Evolutionary conservation across 2,888 invertebrate genomes (phyloP), one percentile per base, ranked within the genome.

Genomic region (Leptinotarsa rubiginosa): DNA sequence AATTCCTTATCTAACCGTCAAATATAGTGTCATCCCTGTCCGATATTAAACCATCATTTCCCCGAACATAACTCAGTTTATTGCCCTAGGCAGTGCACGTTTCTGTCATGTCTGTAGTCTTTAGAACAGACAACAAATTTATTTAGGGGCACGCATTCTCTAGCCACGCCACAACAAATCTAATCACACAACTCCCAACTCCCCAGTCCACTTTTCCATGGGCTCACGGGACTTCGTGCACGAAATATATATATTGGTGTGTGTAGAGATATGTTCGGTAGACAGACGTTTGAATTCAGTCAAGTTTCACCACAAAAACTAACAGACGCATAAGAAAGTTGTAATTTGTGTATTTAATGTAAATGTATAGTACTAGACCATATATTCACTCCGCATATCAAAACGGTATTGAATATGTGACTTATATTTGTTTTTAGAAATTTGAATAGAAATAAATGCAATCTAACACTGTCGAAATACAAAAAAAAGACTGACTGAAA

Each of bases 141-240:
- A 78, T 77, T 84, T 83, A 81, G 75, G 76, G 70, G 76, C 78
- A 62, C 62, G 62, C 62, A 62, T 62, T 56, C 62, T 77, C 81
- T 76, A 77, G 77, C 79, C 78, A 76, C 73, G 77, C 83, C 82
- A 76, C 81, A 81, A 82, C 82, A 83, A 83, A 83, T 83, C 81
- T 81, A 83, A 83, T 83, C 82, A 82, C 77, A 73, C 73, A 74
- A 80, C 77, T 78, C 80, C 62, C 62, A 62, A 62, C 62, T 62
- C 62, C 62, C 62, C 25, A 25, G 79, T 78, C 80, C 79, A 76
- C 67, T 67, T 54, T 59, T 59, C 69, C 65, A 70, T 78, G 80
- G 78, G 78, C 77, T 78, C 78, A 81, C 80, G 81, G 77, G 78
- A 77, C 80, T 81, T 80, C 79, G 74, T 80, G 79, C 80, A 78